Base-by-base conservation (phyloP, 2,113 vertebrate species). In the Psophia crepitans region DNA sequence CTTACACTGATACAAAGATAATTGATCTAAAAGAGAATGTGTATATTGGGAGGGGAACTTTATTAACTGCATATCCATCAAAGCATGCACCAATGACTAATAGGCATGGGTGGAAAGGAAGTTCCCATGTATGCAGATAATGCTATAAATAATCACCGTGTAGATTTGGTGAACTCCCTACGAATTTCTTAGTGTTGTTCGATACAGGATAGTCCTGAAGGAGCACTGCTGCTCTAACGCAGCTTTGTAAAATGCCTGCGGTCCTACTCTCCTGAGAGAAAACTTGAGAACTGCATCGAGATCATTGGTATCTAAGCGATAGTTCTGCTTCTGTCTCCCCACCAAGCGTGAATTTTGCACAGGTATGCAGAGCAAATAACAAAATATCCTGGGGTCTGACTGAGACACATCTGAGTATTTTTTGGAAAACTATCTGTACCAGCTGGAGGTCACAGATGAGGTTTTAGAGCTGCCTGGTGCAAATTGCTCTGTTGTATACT, bases 291-390 rank as follows among this genome's bases (percentile, higher is more conserved):
- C 41, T 21, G 4, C 41, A 28, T 35, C 0, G 3, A 64, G 33
- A 41, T 30, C 24, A 1, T 16, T 7, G 33, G 7, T 30, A 76
- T 21, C 17, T 43, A 65, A 43, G 23, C 1, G 0, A 4, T 6
- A 64, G 57, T 9, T 13, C 32, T 73, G 19, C 53, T 79, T 44
- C 23, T 48, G 10, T 21, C 8, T 6, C 35, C 32, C 17, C 48
- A 51, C 8, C 24, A 60, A 87, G 7, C 66, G 32, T 28, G 17
- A 69, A 53, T 64, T 75, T 84, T 12, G 24, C 3, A 5, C 0
- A 6, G 30, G 27, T 57, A 23, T 44, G 41, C 43, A 82, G 41
- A 79, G 61, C 5, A 76, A 79, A 71, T 49, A 27, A 5, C 11
- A 6, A 71, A 73, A 5, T 27, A 3, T 51, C 18, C 46, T 12